Conservation (phyloP, 2,888 invertebrate species). For the Thalpophila matura region DNA sequence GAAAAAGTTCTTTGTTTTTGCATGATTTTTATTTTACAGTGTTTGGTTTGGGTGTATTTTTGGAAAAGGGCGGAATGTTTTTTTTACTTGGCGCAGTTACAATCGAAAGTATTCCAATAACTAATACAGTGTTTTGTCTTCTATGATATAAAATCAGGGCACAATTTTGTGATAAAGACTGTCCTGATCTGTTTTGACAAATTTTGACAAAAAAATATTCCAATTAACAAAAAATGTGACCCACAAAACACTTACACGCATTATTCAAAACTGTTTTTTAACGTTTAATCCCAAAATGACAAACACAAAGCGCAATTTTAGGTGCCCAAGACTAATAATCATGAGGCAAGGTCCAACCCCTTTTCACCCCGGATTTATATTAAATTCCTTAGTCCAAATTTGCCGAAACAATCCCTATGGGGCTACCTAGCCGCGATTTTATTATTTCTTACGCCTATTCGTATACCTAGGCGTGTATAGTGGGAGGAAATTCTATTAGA, state of each 20-base stretch:
- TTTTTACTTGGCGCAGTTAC: too few relatives aligned
- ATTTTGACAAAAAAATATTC: too few relatives aligned
- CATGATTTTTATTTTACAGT: background rate
- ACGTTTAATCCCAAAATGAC: too few relatives aligned
- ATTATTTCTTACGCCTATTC: slow-evolving; percentile 74
- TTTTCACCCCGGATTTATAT: slow-evolving; percentile 88
- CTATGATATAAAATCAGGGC: too few relatives aligned
- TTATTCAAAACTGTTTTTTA: too few relatives aligned
- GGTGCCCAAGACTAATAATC: slow-evolving; percentile 80
- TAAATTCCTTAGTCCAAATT: slow-evolving; percentile 88
- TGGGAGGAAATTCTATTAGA: slow-evolving; percentile 40
- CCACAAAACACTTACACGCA: too few relatives aligned
- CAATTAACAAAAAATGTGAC: too few relatives aligned
- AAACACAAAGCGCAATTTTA: slow-evolving; percentile 65
- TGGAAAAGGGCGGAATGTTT: background rate
- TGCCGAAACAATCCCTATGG: slow-evolving; percentile 84
- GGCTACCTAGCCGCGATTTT: slow-evolving; percentile 80
- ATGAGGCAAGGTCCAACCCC: slow-evolving; percentile 81
- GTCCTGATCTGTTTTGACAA: too few relatives aligned
- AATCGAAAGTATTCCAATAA: too few relatives aligned
- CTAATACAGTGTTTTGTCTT: too few relatives aligned
- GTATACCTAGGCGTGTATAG: slow-evolving; percentile 40
- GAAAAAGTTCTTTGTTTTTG: slow-evolving; percentile 3
- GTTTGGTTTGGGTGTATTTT: background rate
- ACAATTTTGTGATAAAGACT: too few relatives aligned